Percentiles rank a stretch among this genome's conserved stretches.
Conservation (phyloP, 1,140 invertebrate species). For the Amyelois transitella region DNA sequence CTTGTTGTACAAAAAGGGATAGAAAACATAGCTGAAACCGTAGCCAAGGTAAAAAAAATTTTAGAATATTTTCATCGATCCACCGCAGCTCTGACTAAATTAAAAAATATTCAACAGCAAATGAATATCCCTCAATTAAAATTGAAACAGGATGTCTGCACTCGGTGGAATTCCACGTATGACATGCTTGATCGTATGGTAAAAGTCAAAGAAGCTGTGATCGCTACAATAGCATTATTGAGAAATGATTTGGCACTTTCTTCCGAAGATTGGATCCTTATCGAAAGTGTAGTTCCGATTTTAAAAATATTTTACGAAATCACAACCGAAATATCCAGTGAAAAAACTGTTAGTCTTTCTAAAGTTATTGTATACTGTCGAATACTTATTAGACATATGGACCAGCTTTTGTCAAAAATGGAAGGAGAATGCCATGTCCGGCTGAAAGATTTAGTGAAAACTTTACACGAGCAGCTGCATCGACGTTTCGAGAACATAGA, state of each 20-base stretch:
- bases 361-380: conserved; percentile 20
- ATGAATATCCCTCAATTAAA: conserved; percentile 21
- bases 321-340: conserved; percentile 31
- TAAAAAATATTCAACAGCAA: conserved; percentile 23
- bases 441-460: too few species aligned
- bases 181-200: conserved; percentile 33
- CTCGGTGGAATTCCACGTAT: conserved; percentile 38
- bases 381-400: too few species aligned
- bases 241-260: conserved; percentile 11
- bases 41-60: too few species aligned
- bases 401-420: background rate
- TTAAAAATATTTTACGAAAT: conserved; percentile 34
- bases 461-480: too few species aligned
- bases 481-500: too few species aligned
- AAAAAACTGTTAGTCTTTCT: conserved; percentile 29
- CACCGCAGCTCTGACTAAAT: conserved; percentile 9
- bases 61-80: conserved; percentile 13
- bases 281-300: conserved; percentile 13
- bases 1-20: conserved; percentile 15
- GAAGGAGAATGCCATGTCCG: background rate
- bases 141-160: conserved; percentile 35
- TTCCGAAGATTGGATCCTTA: conserved; percentile 15
- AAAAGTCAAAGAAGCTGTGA: conserved; percentile 28
- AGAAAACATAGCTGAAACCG: too few species aligned
- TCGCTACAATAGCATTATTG: conserved; percentile 22